phyloP scores from a whole-genome alignment of 2,888 invertebrate genomes.

The Bursaphelenchus okinawaensis region DNA sequence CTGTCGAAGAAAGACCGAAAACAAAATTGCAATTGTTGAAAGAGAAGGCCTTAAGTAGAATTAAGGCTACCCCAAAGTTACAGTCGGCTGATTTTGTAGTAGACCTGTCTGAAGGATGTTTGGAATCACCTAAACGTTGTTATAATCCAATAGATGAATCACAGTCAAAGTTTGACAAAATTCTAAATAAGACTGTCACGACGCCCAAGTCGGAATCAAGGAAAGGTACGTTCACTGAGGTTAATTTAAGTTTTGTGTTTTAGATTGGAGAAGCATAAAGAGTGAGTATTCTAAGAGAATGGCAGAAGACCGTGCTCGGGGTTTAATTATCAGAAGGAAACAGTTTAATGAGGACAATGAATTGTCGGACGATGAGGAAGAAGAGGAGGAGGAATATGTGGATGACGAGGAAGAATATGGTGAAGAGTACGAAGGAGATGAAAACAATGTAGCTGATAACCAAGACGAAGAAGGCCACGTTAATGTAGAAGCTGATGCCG shows the following conservation, averaged over 20 bases:
- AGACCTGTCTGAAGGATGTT: not conserved
- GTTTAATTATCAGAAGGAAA: constrained; percentile 15
- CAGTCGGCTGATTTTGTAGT: not conserved
- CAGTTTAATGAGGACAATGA: constrained; percentile 35
- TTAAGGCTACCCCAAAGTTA: not conserved
- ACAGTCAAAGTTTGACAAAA: not conserved
- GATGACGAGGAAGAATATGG: constrained; percentile 16
- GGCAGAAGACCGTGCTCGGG: constrained; percentile 20
- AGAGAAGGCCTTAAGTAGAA: not conserved
- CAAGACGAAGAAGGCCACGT: constrained; percentile 2
- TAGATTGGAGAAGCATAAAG: constrained; percentile 19
- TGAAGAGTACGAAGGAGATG: not conserved
- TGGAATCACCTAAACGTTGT: too few relatives aligned
- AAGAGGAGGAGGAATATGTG: constrained; percentile 15
- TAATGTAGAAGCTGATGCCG: not conserved
- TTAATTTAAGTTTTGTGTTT: not conserved
- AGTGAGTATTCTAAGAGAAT: constrained; percentile 15
- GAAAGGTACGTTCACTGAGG: not conserved
- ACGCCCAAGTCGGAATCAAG: not conserved
- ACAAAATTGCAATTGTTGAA: not conserved
- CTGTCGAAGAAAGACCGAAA: not conserved
- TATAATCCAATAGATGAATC: too few relatives aligned
- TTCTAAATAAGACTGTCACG: not conserved
- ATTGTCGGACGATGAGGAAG: constrained; percentile 19
- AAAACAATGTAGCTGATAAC: not conserved